Percentiles rank a stretch among this genome's conserved stretches.
These are phyloP conservation scores for Rhimphoctona megacephalus DNA, from an alignment of 2,888 invertebrate genomes.

Conservation along the genomic window DNA sequence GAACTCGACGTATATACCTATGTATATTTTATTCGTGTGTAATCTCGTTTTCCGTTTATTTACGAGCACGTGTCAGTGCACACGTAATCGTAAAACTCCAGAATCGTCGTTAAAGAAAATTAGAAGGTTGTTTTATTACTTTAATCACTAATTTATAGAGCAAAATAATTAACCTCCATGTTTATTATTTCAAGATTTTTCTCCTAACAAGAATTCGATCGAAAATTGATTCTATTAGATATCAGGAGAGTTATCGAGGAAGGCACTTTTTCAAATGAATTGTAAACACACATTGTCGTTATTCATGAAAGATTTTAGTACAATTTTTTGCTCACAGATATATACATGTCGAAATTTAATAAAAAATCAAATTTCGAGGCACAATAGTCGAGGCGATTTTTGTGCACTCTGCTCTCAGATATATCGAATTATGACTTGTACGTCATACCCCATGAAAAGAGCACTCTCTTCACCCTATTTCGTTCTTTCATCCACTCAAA, in stretches of 20 bases:
- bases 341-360: background rate
- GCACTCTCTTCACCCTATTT: slow-evolving; percentile 53
- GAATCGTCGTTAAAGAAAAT: slow-evolving; percentile 20
- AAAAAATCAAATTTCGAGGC: slow-evolving; percentile 1
- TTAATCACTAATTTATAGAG: slow-evolving; percentile 13
- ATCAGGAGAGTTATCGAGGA: background rate
- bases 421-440: slow-evolving; percentile 63
- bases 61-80: slow-evolving; percentile 54
- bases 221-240: background rate
- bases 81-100: slow-evolving; percentile 19
- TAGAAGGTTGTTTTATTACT: slow-evolving; percentile 9
- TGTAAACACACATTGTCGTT: background rate
- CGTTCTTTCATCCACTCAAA: slow-evolving; percentile 56
- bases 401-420: slow-evolving; percentile 42
- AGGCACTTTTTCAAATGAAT: background rate
- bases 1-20: slow-evolving; percentile 2
- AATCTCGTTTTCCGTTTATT: slow-evolving; percentile 57
- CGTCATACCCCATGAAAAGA: slow-evolving; percentile 58
- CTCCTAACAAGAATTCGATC: background rate
- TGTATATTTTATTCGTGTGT: slow-evolving; percentile 25
- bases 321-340: background rate
- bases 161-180: background rate
- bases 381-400: slow-evolving; percentile 9
- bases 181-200: background rate
- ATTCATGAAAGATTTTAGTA: background rate